Conservation (phyloP, 1,140 invertebrate genomes). For the Zaprionus tsacasi region DNA sequence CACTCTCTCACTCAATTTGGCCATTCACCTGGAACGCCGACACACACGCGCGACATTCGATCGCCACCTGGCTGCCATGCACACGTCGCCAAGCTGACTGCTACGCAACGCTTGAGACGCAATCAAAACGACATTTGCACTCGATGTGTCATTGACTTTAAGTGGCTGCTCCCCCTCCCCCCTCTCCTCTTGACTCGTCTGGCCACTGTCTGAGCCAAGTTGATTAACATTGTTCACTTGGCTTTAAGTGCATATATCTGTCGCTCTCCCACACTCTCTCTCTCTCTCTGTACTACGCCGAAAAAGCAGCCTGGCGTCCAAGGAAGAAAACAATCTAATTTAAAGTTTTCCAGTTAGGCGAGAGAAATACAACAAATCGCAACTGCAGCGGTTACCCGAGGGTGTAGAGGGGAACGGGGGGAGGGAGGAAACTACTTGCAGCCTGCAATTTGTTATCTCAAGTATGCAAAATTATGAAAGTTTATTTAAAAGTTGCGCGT, state of each 20-base stretch:
- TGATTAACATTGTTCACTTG: constrained; percentile 4
- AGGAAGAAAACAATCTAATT: constrained; percentile 76
- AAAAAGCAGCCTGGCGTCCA: constrained; percentile 30
- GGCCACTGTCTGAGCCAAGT: constrained; percentile 4
- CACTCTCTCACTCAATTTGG: neutral
- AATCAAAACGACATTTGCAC: neutral
- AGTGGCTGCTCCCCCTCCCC: neutral
- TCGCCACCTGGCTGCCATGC: neutral
- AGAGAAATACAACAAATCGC: constrained; percentile 27
- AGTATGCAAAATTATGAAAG: constrained; percentile 81
- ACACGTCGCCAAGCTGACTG: neutral
- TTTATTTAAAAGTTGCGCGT: constrained; percentile 76
- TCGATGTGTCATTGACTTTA: neutral
- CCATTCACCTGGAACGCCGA: neutral
- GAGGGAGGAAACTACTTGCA: constrained; percentile 64
- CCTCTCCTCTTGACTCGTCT: neutral
- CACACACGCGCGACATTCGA: neutral
- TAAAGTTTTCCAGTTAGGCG: constrained; percentile 73
- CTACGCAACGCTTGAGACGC: constrained; percentile 3
- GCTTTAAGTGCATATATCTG: neutral
- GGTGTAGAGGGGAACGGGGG: neutral
- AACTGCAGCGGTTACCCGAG: too few species aligned
- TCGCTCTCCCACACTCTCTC: neutral
- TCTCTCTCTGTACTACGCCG: neutral
- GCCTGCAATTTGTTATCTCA: constrained; percentile 79